Base-by-base conservation (phyloP, 2,797 vertebrate genomes). In the Falco rusticolus region DNA sequence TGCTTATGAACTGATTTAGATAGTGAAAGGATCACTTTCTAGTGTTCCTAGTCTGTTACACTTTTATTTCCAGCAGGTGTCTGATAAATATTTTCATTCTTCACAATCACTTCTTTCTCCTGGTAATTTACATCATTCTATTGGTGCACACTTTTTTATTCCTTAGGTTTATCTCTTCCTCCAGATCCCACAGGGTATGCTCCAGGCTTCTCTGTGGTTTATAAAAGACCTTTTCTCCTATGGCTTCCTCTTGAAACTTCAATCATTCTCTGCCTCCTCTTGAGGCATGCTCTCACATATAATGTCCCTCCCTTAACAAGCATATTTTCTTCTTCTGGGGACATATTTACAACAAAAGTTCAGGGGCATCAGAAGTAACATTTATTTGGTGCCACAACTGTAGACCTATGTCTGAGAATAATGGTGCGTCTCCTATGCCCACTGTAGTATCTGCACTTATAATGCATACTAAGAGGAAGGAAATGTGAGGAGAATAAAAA, bases 191-290 rank as follows among this genome's bases (percentile, higher is more conserved):
- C 60, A 72, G 78, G 84, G 43, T 78, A 91, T 88, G 87, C 87
- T 88, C 60, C 64, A 93, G 79, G 91, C 88, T 90, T 94, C 91
- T 80, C 93, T 93, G 81, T 54, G 48, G 79, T 85, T 96, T 92
- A 77, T 68, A 94, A 94, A 92, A 95, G 78, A 71, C 54, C 70
- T 93, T 93, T 93, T 87, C 68, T 94, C 71, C 63, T 87, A 79
- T 13, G 61, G 21, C 48, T 92, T 93, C 94, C 64, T 90, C 71
- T 89, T 91, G 84, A 94, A 97, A 93, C 71, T 90, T 94, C 85
- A 84, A 28, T 95, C 60, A 79, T 90, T 71, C 54, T 57, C 65
- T 89, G 45, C 20, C 56, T 93, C 39, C 66, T 89, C 71, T 94
- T 74, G 91, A 89, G 76, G 84, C 82, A 81, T 90, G 81, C 53